phyloP scores from a whole-genome alignment of 1,140 invertebrate species.

The Caenorhabditis remanei region DNA sequence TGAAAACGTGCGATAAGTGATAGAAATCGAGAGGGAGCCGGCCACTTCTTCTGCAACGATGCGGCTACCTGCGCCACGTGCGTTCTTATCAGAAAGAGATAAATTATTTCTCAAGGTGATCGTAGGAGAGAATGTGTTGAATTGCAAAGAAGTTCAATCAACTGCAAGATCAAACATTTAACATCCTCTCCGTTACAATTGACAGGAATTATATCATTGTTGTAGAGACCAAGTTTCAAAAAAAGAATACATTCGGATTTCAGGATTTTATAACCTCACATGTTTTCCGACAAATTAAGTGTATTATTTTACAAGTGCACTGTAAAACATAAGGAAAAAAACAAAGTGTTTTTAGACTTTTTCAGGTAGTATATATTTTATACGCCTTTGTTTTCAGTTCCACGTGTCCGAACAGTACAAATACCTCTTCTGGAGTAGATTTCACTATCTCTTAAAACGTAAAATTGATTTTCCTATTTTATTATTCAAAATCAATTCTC shows the following conservation, averaged over 20 bases:
- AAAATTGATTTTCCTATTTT: too few relatives aligned
- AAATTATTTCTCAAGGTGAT: constrained; percentile 52
- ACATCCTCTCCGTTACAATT: not conserved
- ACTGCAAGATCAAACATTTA: constrained; percentile 48
- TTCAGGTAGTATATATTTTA: too few relatives aligned
- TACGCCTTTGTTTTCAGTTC: too few relatives aligned
- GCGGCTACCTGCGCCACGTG: constrained; percentile 18
- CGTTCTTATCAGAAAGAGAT: constrained; percentile 49
- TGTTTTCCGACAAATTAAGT: not conserved
- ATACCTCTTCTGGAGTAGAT: too few relatives aligned
- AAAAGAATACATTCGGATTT: not conserved
- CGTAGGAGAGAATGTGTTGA: constrained; percentile 16
- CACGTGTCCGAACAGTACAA: too few relatives aligned
- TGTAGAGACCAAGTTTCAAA: not conserved
- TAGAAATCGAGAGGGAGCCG: not conserved
- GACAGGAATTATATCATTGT: not conserved
- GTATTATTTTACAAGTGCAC: not conserved
- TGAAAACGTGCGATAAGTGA: constrained; percentile 24
- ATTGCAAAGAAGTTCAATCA: constrained; percentile 13
- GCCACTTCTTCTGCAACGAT: constrained; percentile 1
- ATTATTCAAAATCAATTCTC: too few relatives aligned
- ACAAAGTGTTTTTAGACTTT: too few relatives aligned
- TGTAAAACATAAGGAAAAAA: not conserved
- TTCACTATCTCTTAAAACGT: too few relatives aligned
- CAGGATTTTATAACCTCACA: not conserved